Evolutionary conservation across 2,797 vertebrate species (phyloP).

Genomic region (Choloepus didactylus): DNA sequence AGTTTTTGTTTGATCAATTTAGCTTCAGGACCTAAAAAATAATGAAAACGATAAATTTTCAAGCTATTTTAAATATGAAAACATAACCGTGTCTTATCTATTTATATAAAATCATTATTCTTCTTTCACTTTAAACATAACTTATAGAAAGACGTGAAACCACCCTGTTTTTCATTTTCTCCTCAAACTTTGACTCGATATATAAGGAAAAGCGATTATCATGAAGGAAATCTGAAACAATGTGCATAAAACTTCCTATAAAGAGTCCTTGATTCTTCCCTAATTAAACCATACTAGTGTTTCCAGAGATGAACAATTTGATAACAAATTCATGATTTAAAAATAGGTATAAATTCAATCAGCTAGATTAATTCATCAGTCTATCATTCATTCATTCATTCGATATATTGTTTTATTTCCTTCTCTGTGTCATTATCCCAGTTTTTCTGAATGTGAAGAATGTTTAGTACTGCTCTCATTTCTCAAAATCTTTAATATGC

Average conservation of each 20-base stretch:
- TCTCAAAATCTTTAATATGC: neutral
- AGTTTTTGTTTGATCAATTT: neutral
- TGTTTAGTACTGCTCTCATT: neutral
- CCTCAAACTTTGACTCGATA: neutral
- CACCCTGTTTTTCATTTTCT: constrained; percentile 18
- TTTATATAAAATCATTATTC: neutral
- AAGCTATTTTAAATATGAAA: constrained; percentile 15
- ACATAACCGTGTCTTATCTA: neutral
- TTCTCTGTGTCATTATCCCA: neutral
- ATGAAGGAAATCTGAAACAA: neutral
- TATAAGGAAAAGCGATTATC: neutral
- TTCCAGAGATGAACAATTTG: neutral
- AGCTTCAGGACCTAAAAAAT: neutral
- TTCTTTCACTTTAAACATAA: neutral
- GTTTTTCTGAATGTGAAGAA: neutral
- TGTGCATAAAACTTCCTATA: neutral
- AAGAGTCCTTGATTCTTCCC: neutral
- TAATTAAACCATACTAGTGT: neutral
- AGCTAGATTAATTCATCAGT: neutral
- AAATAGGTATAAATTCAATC: neutral
- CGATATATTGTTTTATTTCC: neutral
- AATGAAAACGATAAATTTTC: neutral
- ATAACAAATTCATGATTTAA: neutral
- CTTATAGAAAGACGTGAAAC: neutral
- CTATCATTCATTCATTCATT: neutral